A percentile compares a stretch with the other conserved stretches of the same genome.
Evolutionary conservation across 2,888 invertebrate genomes (phyloP).

Genomic region (Lepidochrysops patricia): DNA sequence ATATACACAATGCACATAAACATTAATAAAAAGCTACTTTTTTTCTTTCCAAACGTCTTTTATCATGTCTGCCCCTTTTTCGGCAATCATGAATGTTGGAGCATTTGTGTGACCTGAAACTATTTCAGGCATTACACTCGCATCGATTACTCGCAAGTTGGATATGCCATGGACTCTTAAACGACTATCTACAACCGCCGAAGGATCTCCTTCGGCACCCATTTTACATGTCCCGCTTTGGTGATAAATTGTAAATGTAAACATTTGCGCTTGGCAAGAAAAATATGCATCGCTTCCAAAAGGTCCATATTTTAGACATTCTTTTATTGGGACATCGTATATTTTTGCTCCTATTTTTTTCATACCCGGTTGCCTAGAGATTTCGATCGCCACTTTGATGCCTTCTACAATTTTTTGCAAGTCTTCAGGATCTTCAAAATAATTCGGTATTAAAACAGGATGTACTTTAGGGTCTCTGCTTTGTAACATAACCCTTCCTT

Average conservation of each 20-base stretch:
- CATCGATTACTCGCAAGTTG: constrained; percentile 82
- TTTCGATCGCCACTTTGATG: constrained; percentile 73
- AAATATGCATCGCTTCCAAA: constrained; percentile 81
- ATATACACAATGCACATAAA: background rate
- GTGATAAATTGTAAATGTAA: constrained; percentile 82
- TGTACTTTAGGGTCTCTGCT: constrained; percentile 81
- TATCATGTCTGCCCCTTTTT: constrained; percentile 83
- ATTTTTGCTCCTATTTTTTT: constrained; percentile 73
- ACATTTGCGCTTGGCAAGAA: constrained; percentile 78
- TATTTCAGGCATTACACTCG: constrained; percentile 86
- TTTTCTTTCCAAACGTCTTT: constrained; percentile 66
- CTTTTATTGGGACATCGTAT: constrained; percentile 75
- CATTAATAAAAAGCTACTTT: constrained; percentile 19
- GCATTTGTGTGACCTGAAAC: constrained; percentile 86
- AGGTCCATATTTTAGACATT: constrained; percentile 68
- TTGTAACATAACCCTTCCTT: constrained; percentile 78
- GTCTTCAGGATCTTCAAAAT: constrained; percentile 79
- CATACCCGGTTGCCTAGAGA: constrained; percentile 75
- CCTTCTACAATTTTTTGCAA: constrained; percentile 78
- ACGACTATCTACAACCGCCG: constrained; percentile 78
- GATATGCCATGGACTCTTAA: constrained; percentile 78
- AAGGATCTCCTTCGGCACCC: constrained; percentile 72
- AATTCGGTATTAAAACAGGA: constrained; percentile 86
- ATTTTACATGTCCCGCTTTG: constrained; percentile 80
- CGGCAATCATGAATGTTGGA: constrained; percentile 86